A percentile compares a stretch with the other conserved stretches of the same genome.
Evolutionary conservation across 2,797 vertebrate species (phyloP).

Genomic region (Sitta carolinensis): DNA sequence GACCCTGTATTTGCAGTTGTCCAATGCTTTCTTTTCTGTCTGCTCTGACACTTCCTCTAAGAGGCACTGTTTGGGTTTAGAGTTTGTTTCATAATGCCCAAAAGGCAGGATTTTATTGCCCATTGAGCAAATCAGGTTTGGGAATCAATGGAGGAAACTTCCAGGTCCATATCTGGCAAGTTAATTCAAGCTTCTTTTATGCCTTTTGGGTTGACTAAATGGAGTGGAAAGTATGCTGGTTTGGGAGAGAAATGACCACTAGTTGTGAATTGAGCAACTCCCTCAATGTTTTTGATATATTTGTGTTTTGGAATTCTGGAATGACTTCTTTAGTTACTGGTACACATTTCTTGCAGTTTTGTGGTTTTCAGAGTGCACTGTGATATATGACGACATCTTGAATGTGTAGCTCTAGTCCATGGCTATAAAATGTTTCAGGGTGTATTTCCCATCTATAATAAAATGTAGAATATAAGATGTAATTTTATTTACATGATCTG

Average conservation of each 20-base stretch:
- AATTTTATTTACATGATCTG: neutral
- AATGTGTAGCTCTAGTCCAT: neutral
- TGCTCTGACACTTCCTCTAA: neutral
- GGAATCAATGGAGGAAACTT: neutral
- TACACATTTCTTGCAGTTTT: neutral
- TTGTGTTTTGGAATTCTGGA: neutral
- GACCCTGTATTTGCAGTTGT: neutral
- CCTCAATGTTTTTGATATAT: neutral
- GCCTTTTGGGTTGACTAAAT: neutral
- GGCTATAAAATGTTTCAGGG: neutral
- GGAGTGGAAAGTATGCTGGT: neutral
- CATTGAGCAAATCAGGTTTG: neutral
- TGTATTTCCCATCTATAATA: neutral
- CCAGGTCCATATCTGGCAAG: neutral
- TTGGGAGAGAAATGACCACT: neutral
- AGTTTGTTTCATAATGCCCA: neutral
- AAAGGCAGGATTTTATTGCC: neutral
- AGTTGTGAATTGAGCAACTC: neutral
- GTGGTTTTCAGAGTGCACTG: neutral
- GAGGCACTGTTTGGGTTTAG: neutral
- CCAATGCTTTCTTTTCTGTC: neutral
- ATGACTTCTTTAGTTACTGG: neutral
- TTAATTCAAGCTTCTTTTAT: neutral
- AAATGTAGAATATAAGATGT: neutral
- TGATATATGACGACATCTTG: neutral